phyloP scores from a whole-genome alignment of 2,888 invertebrate species.

The Ophioninae sp. region DNA sequence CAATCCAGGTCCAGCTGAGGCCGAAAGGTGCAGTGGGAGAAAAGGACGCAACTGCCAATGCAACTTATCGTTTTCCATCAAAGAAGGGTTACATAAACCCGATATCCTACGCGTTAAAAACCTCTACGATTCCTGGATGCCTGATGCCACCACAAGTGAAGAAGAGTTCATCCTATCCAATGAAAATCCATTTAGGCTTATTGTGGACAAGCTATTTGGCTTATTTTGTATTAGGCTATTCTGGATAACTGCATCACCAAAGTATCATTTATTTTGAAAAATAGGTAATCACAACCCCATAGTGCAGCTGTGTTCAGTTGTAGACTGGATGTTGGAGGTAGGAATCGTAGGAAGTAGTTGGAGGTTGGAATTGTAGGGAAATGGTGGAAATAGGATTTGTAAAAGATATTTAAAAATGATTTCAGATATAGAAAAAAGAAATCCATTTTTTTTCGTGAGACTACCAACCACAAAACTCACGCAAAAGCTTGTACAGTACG shows the following conservation, averaged over 20 bases:
- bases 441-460: too few relatives aligned
- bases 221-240: background rate
- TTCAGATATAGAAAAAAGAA: too few relatives aligned
- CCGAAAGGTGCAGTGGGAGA: constrained; percentile 23
- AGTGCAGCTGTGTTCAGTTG: too few relatives aligned
- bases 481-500: too few relatives aligned
- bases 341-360: too few relatives aligned
- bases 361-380: too few relatives aligned
- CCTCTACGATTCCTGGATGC: constrained; percentile 42
- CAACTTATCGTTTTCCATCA: constrained; percentile 9
- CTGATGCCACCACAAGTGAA: constrained; percentile 22
- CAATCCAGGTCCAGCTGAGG: constrained; percentile 13
- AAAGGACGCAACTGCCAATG: constrained; percentile 7
- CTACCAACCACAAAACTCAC: too few relatives aligned
- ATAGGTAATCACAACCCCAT: background rate
- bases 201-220: background rate
- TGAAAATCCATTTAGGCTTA: constrained; percentile 46
- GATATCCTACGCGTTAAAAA: constrained; percentile 57
- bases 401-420: too few relatives aligned
- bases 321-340: too few relatives aligned
- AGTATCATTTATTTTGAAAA: constrained; percentile 14
- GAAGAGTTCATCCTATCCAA: background rate
- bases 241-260: background rate
- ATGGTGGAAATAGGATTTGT: too few relatives aligned
- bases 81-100: constrained; percentile 52